Percentiles rank a stretch among this genome's conserved stretches.
phyloP scores from a whole-genome alignment of 2,113 vertebrate genomes.

The Channa maculata region DNA sequence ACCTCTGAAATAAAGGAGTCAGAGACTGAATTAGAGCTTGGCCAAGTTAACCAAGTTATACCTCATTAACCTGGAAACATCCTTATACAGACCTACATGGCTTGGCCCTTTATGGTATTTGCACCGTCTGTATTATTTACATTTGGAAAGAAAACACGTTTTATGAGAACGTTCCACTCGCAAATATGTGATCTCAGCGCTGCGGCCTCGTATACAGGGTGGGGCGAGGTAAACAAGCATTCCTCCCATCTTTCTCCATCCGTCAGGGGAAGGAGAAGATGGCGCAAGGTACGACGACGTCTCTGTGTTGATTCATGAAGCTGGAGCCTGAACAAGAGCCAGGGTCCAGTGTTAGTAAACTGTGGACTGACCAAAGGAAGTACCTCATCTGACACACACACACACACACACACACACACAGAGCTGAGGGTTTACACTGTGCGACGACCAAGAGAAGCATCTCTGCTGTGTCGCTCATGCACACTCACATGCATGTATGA shows the following conservation, averaged over 20 bases:
- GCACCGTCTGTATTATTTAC: slow-evolving; percentile 56
- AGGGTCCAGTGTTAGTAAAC: slow-evolving; percentile 68
- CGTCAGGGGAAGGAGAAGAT: slow-evolving; percentile 23
- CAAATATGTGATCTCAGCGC: slow-evolving; percentile 53
- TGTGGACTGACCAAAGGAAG: slow-evolving; percentile 67
- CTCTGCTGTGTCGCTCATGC: slow-evolving; percentile 31
- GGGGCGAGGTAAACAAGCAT: slow-evolving; percentile 56
- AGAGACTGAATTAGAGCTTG: slow-evolving; percentile 31
- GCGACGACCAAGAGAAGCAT: slow-evolving; percentile 36
- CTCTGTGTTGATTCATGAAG: slow-evolving; percentile 45
- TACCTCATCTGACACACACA: slow-evolving; percentile 59
- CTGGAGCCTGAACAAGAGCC: slow-evolving; percentile 42
- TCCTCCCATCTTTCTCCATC: slow-evolving; percentile 30
- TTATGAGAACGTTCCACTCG: slow-evolving; percentile 57
- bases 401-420: slow-evolving; percentile 23
- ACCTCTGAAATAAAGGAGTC: slow-evolving; percentile 30
- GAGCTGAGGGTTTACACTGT: slow-evolving; percentile 34
- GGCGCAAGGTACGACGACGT: neutral
- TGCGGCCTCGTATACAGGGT: slow-evolving; percentile 34
- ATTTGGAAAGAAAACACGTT: slow-evolving; percentile 65
- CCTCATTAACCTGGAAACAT: slow-evolving; percentile 46
- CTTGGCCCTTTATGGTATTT: slow-evolving; percentile 21
- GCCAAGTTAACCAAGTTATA: slow-evolving; percentile 36
- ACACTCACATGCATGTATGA: slow-evolving; percentile 21
- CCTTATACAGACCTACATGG: slow-evolving; percentile 27